Evolutionary conservation across 2,113 vertebrate species (phyloP).

Genomic region (Nyctibius bracteatus): DNA sequence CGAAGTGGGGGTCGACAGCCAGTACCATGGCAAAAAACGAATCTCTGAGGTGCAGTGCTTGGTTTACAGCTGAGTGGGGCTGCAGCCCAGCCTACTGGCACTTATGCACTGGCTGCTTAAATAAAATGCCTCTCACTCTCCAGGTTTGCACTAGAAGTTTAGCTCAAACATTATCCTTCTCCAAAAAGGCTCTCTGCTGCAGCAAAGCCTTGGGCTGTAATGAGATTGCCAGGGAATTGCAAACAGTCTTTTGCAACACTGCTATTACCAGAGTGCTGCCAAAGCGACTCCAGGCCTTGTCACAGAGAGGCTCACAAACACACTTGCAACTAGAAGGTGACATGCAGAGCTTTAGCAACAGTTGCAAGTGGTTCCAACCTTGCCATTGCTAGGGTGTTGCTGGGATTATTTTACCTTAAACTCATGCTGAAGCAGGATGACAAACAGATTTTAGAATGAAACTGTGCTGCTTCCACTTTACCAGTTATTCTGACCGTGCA

Average conservation of each 20-base stretch:
- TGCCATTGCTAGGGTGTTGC: not conserved
- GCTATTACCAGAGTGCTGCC: not conserved
- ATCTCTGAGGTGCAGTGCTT: not conserved
- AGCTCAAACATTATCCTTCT: not conserved
- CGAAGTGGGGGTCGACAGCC: accelerated
- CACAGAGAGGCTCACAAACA: not conserved
- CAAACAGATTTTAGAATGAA: not conserved
- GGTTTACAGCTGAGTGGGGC: not conserved
- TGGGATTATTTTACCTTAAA: not conserved
- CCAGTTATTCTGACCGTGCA: no score
- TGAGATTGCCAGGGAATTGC: not conserved
- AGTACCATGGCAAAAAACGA: accelerated
- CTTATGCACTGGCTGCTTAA: not conserved
- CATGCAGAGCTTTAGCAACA: not conserved
- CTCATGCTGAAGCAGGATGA: not conserved
- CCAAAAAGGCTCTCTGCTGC: not conserved
- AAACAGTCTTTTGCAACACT: not conserved
- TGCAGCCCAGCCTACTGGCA: not conserved
- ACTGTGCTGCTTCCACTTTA: not conserved
- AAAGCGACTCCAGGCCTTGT: not conserved
- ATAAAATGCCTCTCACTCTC: not conserved
- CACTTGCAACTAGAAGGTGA: not conserved
- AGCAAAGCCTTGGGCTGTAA: not conserved
- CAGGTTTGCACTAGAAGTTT: not conserved
- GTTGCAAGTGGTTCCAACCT: not conserved